These are phyloP conservation scores for Bombylius major DNA, from an alignment of 2,888 invertebrate genomes.

Conservation along the genomic window DNA sequence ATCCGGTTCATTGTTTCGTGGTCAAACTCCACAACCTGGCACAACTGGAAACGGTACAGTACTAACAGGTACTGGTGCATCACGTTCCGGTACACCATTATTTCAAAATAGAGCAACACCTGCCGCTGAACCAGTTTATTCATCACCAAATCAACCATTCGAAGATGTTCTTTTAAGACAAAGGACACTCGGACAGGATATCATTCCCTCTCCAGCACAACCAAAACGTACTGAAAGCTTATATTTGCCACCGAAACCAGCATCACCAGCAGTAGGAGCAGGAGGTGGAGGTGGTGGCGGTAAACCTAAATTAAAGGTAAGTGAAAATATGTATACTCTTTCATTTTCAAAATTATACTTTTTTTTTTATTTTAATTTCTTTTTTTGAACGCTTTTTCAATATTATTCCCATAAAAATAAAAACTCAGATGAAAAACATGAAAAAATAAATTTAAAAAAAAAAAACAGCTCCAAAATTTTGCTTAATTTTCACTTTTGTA, in stretches of 20 bases:
- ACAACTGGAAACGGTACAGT: conserved; percentile 52
- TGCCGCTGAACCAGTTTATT: conserved; percentile 33
- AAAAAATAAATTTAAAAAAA: too few relatives aligned
- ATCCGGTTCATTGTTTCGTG: conserved; percentile 43
- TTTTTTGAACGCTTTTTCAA: too few relatives aligned
- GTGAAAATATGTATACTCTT: conserved; percentile 10
- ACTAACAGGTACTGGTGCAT: conserved; percentile 38
- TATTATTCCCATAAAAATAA: too few relatives aligned
- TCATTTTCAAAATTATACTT: conserved; percentile 1
- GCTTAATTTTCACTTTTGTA: too few relatives aligned
- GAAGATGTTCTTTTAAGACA: conserved; percentile 73
- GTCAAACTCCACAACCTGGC: conserved; percentile 34
- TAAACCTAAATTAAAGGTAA: conserved; percentile 36
- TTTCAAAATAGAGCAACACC: conserved; percentile 27
- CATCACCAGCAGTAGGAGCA: conserved; percentile 36
- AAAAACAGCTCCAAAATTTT: too few relatives aligned
- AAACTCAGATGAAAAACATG: too few relatives aligned
- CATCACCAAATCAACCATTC: conserved; percentile 49
- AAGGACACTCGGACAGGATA: conserved; percentile 74
- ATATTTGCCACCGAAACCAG: conserved; percentile 53
- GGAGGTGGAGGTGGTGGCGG: conserved; percentile 37
- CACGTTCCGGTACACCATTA: conserved; percentile 42
- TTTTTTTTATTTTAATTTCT: too few relatives aligned
- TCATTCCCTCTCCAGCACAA: conserved; percentile 74
- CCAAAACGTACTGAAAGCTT: conserved; percentile 86